Conservation (phyloP, 1,140 invertebrate genomes). For the Pygmarrhopalites habei region DNA sequence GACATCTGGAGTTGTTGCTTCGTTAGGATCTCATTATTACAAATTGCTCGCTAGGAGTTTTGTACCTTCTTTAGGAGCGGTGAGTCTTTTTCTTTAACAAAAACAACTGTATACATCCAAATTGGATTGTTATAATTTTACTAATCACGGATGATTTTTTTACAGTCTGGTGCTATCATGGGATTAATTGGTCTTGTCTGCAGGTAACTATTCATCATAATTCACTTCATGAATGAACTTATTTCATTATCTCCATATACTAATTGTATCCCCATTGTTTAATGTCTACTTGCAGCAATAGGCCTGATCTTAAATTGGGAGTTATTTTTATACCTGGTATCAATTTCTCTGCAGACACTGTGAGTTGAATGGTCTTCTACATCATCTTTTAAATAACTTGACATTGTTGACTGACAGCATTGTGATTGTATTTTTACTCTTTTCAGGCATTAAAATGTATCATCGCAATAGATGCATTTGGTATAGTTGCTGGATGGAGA, state of each 20-base stretch:
- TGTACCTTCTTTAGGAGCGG: slow-evolving; percentile 79
- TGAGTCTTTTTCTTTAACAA: slow-evolving; percentile 54
- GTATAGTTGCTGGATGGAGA: slow-evolving; percentile 79
- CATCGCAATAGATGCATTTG: slow-evolving; percentile 70
- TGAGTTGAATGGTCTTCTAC: slow-evolving; percentile 47
- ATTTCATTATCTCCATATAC: too few species aligned
- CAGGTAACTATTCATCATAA: too few species aligned
- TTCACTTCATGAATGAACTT: too few species aligned
- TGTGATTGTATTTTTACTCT: slow-evolving; percentile 26
- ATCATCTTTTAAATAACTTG: too few species aligned
- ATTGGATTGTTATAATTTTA: too few species aligned
- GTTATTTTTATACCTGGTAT: slow-evolving; percentile 84
- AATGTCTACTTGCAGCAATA: too few species aligned
- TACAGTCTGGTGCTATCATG: slow-evolving; percentile 88
- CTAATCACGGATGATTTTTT: slow-evolving; percentile 26
- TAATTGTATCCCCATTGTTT: too few species aligned
- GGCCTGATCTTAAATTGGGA: slow-evolving; percentile 74
- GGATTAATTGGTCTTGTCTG: slow-evolving; percentile 79
- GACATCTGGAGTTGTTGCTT: slow-evolving; percentile 77
- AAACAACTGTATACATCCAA: too few species aligned
- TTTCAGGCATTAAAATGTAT: slow-evolving; percentile 77
- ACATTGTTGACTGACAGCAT: too few species aligned
- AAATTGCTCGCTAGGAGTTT: slow-evolving; percentile 61
- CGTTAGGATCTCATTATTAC: slow-evolving; percentile 72
- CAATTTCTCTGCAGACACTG: slow-evolving; percentile 73